Conservation (phyloP, 2,113 vertebrate species). For the Ceratotherium simum region DNA sequence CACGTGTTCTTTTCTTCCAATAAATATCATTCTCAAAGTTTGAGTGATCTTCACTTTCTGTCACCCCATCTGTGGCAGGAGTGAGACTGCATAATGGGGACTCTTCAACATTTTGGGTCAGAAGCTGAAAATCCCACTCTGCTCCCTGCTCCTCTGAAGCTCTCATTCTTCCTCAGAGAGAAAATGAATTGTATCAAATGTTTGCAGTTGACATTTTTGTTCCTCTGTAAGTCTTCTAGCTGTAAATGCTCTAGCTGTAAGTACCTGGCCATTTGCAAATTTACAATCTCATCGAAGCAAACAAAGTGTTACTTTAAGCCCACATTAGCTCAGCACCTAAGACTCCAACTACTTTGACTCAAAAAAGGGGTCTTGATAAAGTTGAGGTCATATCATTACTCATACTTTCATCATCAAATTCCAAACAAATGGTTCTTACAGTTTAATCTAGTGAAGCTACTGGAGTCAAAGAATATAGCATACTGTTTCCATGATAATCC, state of each 20-base stretch:
- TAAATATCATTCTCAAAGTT: neutral
- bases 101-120: neutral
- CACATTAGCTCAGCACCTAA: neutral
- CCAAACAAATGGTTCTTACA: neutral
- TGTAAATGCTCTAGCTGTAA: neutral
- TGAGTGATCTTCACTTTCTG: neutral
- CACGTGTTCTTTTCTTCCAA: neutral
- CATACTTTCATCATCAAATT: neutral
- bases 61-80: neutral
- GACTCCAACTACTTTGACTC: neutral
- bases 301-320: neutral
- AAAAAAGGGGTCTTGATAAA: neutral
- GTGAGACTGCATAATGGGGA: neutral
- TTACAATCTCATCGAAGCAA: neutral
- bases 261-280: neutral
- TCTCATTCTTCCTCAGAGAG: neutral
- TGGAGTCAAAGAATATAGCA: neutral
- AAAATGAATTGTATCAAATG: neutral
- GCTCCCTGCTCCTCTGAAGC: neutral
- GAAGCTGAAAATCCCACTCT: neutral
- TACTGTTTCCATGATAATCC: no score
- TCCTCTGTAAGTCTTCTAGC: neutral
- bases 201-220: neutral
- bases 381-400: neutral
- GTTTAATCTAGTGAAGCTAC: neutral